Evolutionary conservation across 2,888 invertebrate genomes (phyloP).

Genomic region (Cremastinae sp.): DNA sequence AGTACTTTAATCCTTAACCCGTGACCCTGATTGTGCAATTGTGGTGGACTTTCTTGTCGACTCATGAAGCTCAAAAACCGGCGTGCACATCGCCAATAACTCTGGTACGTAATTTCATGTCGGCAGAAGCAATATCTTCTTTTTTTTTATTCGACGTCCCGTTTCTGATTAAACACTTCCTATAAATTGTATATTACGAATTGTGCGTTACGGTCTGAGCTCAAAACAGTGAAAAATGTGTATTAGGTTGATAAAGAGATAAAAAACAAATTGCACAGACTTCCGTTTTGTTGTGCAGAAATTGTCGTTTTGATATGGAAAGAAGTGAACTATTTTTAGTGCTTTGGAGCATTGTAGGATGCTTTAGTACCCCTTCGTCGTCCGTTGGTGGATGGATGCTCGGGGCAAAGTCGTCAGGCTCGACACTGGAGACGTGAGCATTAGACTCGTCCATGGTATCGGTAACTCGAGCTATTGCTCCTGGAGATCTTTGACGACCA

Average conservation of each 20-base stretch:
- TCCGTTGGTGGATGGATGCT: conserved; percentile 76
- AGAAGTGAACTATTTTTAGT: not conserved
- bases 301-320: not conserved
- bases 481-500: conserved; percentile 77
- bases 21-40: conserved; percentile 66
- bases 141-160: conserved; percentile 2
- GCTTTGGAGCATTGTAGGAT: no score
- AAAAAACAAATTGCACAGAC: not conserved
- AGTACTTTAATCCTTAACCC: conserved; percentile 66
- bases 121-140: conserved; percentile 22
- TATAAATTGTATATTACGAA: conserved; percentile 10
- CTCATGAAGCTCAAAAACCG: conserved; percentile 53
- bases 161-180: conserved; percentile 3
- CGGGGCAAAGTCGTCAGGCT: conserved; percentile 75
- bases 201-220: no score
- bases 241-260: not conserved
- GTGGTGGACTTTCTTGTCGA: conserved; percentile 65
- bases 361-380: conserved; percentile 73
- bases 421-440: conserved; percentile 72
- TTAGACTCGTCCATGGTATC: conserved; percentile 75
- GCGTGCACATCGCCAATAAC: conserved; percentile 40
- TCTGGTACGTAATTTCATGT: conserved; percentile 32
- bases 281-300: not conserved
- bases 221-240: conserved; percentile 3
- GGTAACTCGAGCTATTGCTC: conserved; percentile 71